Evolutionary conservation across 1,140 invertebrate genomes (phyloP), one percentile per base, ranked within the genome.

Genomic region (Psilanteris sp.): DNA sequence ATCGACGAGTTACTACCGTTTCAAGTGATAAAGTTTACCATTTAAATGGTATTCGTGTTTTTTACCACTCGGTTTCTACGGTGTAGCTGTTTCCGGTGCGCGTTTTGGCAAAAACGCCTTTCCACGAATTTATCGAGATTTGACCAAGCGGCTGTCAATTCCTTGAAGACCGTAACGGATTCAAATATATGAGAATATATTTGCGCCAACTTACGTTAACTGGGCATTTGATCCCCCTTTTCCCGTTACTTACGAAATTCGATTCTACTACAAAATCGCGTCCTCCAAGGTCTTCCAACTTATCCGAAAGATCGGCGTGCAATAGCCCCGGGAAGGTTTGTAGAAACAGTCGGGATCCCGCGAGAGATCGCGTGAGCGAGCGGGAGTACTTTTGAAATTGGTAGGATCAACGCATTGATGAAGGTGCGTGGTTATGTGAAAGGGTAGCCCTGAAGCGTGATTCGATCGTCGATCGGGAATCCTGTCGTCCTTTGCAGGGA

Each of bases 381-480:
- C 43, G 27, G 9, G 9, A 11, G n/a, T 29, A 2, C 6, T 5
- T 1, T 10, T 2, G 36, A 66, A 73, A 72, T 75, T 64, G 61
- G 18, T 54, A 10, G 39, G 36, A 31, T 59, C 70, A n/a, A n/a
- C n/a, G n/a, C n/a, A 52, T 48, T 26, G 20, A 31, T 18, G 36
- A 27, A 34, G 9, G 20, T 39, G 34, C 36, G 32, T 36, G 8
- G 22, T 15, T 50, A 27, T 24, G 13, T 43, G 43, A 57, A 44
- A 50, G 57, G 46, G 37, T 6, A 68, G 31, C 41, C 36, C 50
- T 11, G 9, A 18, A 41, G 48, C 52, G 41, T 48, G 71, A 46
- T 50, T 67, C 14, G 62, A 68, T 75, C 50, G 39, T 29, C 39
- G 52, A 75, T 75, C 62, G 46, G 48, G 26, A 62, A 67, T 68